A percentile compares a stretch with the other conserved stretches of the same genome.
Evolutionary conservation across 2,888 invertebrate species (phyloP).

Genomic region (Neoitamus cyanurus): DNA sequence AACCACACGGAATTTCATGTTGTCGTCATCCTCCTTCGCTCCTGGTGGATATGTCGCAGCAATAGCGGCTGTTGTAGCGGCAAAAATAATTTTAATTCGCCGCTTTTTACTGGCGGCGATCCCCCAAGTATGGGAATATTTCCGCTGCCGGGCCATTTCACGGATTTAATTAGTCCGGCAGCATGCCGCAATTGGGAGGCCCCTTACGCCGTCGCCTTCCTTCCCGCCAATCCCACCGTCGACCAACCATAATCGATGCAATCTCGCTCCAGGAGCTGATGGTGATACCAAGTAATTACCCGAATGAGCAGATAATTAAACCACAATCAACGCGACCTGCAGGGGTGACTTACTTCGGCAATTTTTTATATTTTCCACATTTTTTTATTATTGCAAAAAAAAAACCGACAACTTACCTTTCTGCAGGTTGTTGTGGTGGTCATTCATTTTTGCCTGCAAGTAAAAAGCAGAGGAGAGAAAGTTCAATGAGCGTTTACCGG

Average conservation of each 20-base stretch:
- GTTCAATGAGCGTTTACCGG: neutral
- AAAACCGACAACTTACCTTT: conserved; percentile 62
- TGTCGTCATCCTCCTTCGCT: conserved; percentile 6
- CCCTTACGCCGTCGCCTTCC: neutral
- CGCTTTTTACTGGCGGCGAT: conserved; percentile 44
- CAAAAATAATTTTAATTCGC: conserved; percentile 48
- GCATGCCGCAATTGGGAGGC: conserved; percentile 16
- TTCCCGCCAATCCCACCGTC: neutral
- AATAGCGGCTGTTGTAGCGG: neutral
- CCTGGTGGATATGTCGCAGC: neutral
- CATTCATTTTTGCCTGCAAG: conserved; percentile 67
- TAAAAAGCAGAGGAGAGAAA: conserved; percentile 48
- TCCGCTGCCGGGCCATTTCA: conserved; percentile 47
- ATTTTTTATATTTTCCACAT: neutral
- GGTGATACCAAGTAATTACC: conserved; percentile 42
- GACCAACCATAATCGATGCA: neutral
- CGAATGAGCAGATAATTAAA: conserved; percentile 38
- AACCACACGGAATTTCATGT: conserved; percentile 22
- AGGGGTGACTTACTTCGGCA: conserved; percentile 11
- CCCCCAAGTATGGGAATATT: conserved; percentile 49
- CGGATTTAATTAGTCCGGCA: conserved; percentile 51
- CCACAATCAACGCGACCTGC: conserved; percentile 32
- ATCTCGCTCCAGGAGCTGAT: conserved; percentile 17
- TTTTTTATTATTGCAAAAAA: neutral
- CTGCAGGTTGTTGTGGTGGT: conserved; percentile 66